phyloP scores from a whole-genome alignment of 2,113 vertebrate species.

The Tinamus guttatus region DNA sequence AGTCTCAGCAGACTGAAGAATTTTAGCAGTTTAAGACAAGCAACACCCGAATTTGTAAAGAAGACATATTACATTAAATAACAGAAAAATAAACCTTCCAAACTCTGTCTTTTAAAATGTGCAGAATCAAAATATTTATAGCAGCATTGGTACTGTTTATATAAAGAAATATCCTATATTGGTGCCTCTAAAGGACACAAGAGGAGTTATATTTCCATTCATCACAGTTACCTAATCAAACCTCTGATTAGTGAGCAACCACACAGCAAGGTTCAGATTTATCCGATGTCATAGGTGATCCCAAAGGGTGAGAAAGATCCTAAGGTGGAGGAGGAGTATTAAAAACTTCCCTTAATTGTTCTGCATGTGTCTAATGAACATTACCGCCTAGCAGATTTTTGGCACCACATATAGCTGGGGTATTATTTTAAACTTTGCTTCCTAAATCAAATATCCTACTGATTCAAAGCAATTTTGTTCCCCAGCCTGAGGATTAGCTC shows the following conservation, averaged over 20 bases:
- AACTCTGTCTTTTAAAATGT: not conserved
- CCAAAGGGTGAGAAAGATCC: not conserved
- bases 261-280: not conserved
- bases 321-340: not conserved
- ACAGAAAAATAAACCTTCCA: not conserved
- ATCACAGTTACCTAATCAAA: not conserved
- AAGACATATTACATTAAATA: not conserved
- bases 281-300: not conserved
- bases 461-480: conserved; percentile 51
- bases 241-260: not conserved
- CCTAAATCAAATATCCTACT: conserved; percentile 48
- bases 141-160: not conserved
- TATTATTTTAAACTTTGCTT: conserved; percentile 58
- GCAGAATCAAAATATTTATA: not conserved
- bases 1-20: not conserved
- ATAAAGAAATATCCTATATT: not conserved
- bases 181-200: not conserved
- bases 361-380: not conserved
- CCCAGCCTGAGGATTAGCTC: not conserved
- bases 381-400: conserved; percentile 2
- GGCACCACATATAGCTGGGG: not conserved
- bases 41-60: not conserved
- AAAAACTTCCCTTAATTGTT: conserved; percentile 24
- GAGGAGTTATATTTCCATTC: not conserved
- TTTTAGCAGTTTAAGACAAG: not conserved